A percentile compares a stretch with the other conserved stretches of the same genome.
Evolutionary conservation across 2,888 invertebrate species (phyloP).

Genomic region (Lissonota sp.): DNA sequence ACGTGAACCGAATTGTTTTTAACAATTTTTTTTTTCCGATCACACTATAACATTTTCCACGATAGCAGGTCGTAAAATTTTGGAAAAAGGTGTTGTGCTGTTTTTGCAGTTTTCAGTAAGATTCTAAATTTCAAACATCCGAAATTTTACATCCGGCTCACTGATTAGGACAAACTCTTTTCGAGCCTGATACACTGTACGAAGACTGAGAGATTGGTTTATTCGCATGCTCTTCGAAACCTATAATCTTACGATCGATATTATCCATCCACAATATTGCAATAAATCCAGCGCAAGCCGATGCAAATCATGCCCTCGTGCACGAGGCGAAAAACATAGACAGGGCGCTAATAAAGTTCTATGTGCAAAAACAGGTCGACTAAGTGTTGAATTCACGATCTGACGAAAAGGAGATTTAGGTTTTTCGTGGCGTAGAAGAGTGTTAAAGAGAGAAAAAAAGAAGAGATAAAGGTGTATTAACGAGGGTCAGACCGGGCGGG

Average conservation of each 20-base stretch:
- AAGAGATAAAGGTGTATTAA: slow-evolving; percentile 26
- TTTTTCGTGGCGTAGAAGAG: slow-evolving; percentile 1
- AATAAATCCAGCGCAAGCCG: slow-evolving; percentile 2
- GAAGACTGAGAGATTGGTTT: too few species aligned
- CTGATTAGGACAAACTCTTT: too few species aligned
- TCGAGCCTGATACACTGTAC: too few species aligned
- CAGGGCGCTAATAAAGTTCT: slow-evolving; percentile 33
- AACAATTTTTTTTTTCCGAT: too few species aligned
- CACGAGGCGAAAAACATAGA: background rate
- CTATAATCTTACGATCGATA: background rate
- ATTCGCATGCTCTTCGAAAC: too few species aligned
- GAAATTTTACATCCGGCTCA: too few species aligned
- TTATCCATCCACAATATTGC: background rate
- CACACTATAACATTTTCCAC: too few species aligned
- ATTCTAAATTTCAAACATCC: too few species aligned
- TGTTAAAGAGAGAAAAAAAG: slow-evolving; percentile 15
- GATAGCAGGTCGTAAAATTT: too few species aligned
- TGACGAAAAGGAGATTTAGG: slow-evolving; percentile 27
- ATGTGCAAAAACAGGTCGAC: slow-evolving; percentile 9
- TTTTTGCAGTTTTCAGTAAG: too few species aligned
- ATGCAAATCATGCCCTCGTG: slow-evolving; percentile 1
- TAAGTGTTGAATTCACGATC: slow-evolving; percentile 29
- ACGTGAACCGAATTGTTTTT: too few species aligned
- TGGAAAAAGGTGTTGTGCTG: too few species aligned
- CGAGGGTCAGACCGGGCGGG: slow-evolving; percentile 22